A percentile compares a stretch with the other conserved stretches of the same genome.
phyloP scores from a whole-genome alignment of 1,140 invertebrate genomes.

The Galleria mellonella region DNA sequence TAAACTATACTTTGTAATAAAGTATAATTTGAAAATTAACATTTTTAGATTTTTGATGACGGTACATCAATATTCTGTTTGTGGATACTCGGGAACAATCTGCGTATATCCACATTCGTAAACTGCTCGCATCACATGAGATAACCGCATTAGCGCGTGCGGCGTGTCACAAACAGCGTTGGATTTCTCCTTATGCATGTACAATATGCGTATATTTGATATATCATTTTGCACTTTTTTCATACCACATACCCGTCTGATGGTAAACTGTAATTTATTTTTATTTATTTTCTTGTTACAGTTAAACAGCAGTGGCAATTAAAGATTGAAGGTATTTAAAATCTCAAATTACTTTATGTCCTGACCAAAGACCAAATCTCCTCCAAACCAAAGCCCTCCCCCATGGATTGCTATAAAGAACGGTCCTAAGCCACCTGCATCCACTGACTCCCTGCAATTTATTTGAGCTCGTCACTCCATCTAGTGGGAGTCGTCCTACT shows the following conservation, averaged over 20 bases:
- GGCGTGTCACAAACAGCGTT: conserved; percentile 22
- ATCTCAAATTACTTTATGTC: no score
- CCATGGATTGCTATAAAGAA: no score
- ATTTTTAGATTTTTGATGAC: neutral
- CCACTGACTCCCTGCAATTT: no score
- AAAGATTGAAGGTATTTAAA: no score
- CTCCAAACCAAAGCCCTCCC: no score
- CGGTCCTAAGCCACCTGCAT: no score
- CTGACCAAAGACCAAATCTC: no score
- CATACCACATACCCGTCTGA: neutral
- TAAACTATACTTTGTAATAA: no score
- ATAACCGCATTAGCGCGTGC: conserved; percentile 23
- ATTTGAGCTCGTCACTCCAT: no score
- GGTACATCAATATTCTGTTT: conserved; percentile 1
- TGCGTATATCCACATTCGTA: conserved; percentile 9
- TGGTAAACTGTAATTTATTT: neutral
- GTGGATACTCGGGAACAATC: conserved; percentile 2
- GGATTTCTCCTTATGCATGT: conserved; percentile 4
- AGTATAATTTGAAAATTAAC: no score
- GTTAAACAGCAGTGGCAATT: no score
- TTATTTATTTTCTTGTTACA: neutral
- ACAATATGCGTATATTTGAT: neutral
- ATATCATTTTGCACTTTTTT: neutral
- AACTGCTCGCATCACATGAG: conserved; percentile 22
- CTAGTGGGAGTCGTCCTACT: no score